A percentile compares a stretch with the other conserved stretches of the same genome.
phyloP scores from a whole-genome alignment of 2,113 vertebrate species.

The Mormyrus iriodes region DNA sequence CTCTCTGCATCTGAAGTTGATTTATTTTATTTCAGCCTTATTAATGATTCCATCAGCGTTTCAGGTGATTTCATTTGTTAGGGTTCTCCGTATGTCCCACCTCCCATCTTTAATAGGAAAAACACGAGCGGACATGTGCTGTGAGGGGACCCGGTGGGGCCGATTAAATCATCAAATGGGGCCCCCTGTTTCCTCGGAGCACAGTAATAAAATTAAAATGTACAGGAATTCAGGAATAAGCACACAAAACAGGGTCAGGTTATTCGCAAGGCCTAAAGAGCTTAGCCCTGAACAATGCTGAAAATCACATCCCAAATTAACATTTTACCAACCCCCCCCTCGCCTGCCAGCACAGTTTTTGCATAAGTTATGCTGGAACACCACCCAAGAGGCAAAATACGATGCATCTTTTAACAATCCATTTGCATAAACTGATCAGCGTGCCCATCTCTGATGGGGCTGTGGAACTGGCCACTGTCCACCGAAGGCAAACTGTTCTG shows the following conservation, averaged over 20 bases:
- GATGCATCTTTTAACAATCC: constrained; percentile 61
- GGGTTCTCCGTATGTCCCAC: background rate
- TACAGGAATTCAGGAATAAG: constrained; percentile 19
- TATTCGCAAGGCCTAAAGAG: constrained; percentile 4
- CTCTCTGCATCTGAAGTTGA: background rate
- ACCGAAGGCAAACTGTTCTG: background rate
- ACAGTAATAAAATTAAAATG: constrained; percentile 18
- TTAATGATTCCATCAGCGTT: background rate
- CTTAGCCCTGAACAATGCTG: background rate
- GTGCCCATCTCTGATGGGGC: constrained; percentile 58
- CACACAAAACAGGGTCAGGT: constrained; percentile 14
- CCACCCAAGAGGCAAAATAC: constrained; percentile 62
- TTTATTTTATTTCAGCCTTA: background rate
- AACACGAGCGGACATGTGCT: background rate
- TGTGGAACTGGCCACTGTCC: constrained; percentile 61
- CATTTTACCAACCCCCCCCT: constrained; percentile 41
- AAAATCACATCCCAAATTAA: constrained; percentile 17
- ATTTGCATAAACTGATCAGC: constrained; percentile 75
- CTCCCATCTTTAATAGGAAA: background rate
- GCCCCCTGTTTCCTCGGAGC: constrained; percentile 15
- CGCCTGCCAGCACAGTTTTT: constrained; percentile 47
- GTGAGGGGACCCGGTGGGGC: constrained; percentile 16
- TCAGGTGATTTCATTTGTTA: background rate
- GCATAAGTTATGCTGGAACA: constrained; percentile 64
- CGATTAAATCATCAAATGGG: constrained; percentile 32